Evolutionary conservation across 53 echinoderm and acorn worm genomes (phyloP), one percentile per base, ranked within the genome.

Genomic region (Hippasteria phrygiana): DNA sequence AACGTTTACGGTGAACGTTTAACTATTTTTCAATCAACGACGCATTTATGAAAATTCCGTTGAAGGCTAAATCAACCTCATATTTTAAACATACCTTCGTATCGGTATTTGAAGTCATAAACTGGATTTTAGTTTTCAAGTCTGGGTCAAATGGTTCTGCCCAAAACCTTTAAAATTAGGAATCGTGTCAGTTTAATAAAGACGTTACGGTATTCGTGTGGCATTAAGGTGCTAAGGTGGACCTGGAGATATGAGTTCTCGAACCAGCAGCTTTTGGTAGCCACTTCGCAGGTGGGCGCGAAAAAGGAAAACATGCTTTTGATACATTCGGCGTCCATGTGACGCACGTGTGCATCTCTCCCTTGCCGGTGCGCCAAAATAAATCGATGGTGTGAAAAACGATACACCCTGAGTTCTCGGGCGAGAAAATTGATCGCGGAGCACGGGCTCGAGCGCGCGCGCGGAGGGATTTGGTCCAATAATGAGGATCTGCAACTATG

Each of bases 311-410:
- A 85, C 85, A 85, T 50, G 31, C 65, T 43, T 32, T 27, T 24
- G 85, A 85, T 85, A 85, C 85, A 85, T 47, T 85, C 54, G 85
- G 85, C 85, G 85, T 71, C 85, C 3, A 50, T 51, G 71, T 85
- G 85, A 50, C 85, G 85, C 71, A 51, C 65, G 71, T 50, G 71
- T 41, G 73, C 32, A 29, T 83, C 37, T 45, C 41, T 26, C 40
- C 42, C 65, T 55, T 39, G 33, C 45, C 45, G 33, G 81, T 65
- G 85, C 85, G 85, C 85, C 85, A 85, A 64, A 50, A 85, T 85
- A 85, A 85, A 85, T 85, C 85, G 43, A 85, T 85, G 85, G 85
- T 54, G 71, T 33, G 85, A 85, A 83, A 85, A 85, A 69, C 85
- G 85, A 85, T 85, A 85, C 85, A 85, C 22, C 51, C 24, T 71